Evolutionary conservation across 53 echinoderm and acorn worm genomes (phyloP), one percentile per base, ranked within the genome.

Genomic region (Paelopatides confundens): DNA sequence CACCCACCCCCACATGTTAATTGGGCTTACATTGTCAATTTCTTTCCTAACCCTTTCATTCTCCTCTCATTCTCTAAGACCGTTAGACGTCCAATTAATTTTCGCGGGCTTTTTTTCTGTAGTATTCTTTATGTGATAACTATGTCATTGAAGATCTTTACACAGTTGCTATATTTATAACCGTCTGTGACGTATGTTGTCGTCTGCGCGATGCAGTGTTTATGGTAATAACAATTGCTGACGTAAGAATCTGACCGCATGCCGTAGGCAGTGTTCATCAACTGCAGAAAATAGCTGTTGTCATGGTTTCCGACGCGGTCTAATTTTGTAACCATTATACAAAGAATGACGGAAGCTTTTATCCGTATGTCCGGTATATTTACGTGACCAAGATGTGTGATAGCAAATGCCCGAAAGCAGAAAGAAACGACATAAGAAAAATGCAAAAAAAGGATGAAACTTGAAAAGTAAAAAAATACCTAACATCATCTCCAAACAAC

Each of bases 221-320:
- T 71, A 71, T 71, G 71, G 71, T 71, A 71, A 71, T 71, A 71
- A 38, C 71, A 71, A 3, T 7, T 13, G n/a, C 71, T 71, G 71
- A 71, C 71, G 71, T 71, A 38, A 71, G 71, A 38, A 35, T 71
- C 27, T 71, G 71, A 71, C 71, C 71, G 71, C 71, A 71, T 71
- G 71, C 71, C 71, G 71, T 71, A 71, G 71, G 71, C 39, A 40
- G 71, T 27, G 71, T 71, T 71, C 71, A 39, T 71, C 71, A 71
- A 43, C 24, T 40, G 40, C 71, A 39, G 71, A 71, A 71, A 71
- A 71, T 71, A 71, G 34, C 27, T 7, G 71, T 71, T 43, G 40
- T 39, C 71, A 71, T 40, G 71, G 71, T 71, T 40, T 40, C 71
- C 38, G 71, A 71, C 71, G 71, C 71, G 71, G 58, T 21, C 68